Percentiles rank a stretch among this genome's conserved stretches.
phyloP scores from a whole-genome alignment of 2,888 invertebrate species.

The Hecatera dysodea region DNA sequence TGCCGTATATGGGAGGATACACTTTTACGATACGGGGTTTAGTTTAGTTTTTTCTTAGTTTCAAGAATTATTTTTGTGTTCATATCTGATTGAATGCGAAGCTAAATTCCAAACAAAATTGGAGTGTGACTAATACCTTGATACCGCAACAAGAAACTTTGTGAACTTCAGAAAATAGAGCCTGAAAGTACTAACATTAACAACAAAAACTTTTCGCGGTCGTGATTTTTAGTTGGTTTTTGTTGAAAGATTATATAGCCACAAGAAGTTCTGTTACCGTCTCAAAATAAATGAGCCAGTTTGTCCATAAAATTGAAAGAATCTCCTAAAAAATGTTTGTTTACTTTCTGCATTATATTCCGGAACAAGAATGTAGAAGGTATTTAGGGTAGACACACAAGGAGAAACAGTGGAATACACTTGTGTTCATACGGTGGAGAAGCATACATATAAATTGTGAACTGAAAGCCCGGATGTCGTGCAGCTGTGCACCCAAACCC shows the following conservation, averaged over 20 bases:
- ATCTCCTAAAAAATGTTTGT: slow-evolving; percentile 37
- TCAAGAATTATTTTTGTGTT: slow-evolving; percentile 28
- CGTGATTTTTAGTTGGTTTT: slow-evolving; percentile 24
- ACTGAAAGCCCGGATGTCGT: slow-evolving; percentile 79
- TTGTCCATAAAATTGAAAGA: slow-evolving; percentile 29
- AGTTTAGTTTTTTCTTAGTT: slow-evolving; percentile 55
- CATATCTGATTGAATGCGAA: slow-evolving; percentile 31
- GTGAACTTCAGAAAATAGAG: slow-evolving; percentile 25
- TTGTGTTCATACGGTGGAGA: slow-evolving; percentile 61
- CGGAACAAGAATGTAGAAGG: slow-evolving; percentile 34
- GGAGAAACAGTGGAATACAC: slow-evolving; percentile 62
- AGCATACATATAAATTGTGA: slow-evolving; percentile 51
- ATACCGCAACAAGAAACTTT: slow-evolving; percentile 22
- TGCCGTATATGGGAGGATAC: slow-evolving; percentile 57
- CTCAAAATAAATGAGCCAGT: slow-evolving; percentile 44
- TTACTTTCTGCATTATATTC: slow-evolving; percentile 44
- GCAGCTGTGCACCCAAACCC: slow-evolving; percentile 82
- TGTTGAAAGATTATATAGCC: slow-evolving; percentile 36
- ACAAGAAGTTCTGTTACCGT: slow-evolving; percentile 41
- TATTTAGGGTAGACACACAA: slow-evolving; percentile 55
- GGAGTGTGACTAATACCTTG: slow-evolving; percentile 3
- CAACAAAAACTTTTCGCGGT: slow-evolving; percentile 36
- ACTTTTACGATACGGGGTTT: slow-evolving; percentile 60
- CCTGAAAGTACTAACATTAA: slow-evolving; percentile 11
- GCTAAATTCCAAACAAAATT: slow-evolving; percentile 19